A percentile compares a stretch with the other conserved stretches of the same genome.
phyloP scores from a whole-genome alignment of 37 sponge, comb jelly and placozoan species.

The Oopsacas minuta region DNA sequence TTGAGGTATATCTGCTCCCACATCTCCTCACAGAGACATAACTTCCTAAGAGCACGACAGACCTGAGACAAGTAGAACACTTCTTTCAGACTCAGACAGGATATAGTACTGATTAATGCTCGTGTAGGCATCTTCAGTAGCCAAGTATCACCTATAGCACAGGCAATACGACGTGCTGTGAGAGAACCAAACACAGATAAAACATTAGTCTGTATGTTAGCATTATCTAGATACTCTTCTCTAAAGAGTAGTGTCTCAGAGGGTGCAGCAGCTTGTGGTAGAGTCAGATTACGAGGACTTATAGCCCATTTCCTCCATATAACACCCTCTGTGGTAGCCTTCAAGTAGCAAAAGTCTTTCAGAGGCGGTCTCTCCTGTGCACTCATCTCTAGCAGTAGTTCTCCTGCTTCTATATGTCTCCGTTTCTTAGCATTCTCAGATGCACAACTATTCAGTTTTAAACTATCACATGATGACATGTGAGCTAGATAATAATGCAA shows the following conservation, averaged over 20 bases:
- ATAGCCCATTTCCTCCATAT: constrained; percentile 74
- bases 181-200: background rate
- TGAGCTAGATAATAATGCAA: too few relatives aligned
- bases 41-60: constrained; percentile 35
- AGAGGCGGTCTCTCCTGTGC: constrained; percentile 73
- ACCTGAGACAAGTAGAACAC: constrained; percentile 42
- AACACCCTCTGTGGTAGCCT: constrained; percentile 76
- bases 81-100: constrained; percentile 53
- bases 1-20: constrained; percentile 52
- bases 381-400: constrained; percentile 45
- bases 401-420: constrained; percentile 29
- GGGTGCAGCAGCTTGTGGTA: constrained; percentile 30
- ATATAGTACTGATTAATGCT: constrained; percentile 28
- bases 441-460: background rate
- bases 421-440: background rate
- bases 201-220: constrained; percentile 27
- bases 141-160: constrained; percentile 13
- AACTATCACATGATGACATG: too few relatives aligned
- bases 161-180: constrained; percentile 2
- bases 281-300: constrained; percentile 35
- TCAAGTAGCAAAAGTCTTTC: constrained; percentile 71
- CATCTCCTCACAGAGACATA: constrained; percentile 45
- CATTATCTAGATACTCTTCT: constrained; percentile 38
- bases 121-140: constrained; percentile 40
- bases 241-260: constrained; percentile 29